Evolutionary conservation across 2,888 invertebrate genomes (phyloP), one percentile per base, ranked within the genome.

Genomic region (Eupithecia abbreviata): DNA sequence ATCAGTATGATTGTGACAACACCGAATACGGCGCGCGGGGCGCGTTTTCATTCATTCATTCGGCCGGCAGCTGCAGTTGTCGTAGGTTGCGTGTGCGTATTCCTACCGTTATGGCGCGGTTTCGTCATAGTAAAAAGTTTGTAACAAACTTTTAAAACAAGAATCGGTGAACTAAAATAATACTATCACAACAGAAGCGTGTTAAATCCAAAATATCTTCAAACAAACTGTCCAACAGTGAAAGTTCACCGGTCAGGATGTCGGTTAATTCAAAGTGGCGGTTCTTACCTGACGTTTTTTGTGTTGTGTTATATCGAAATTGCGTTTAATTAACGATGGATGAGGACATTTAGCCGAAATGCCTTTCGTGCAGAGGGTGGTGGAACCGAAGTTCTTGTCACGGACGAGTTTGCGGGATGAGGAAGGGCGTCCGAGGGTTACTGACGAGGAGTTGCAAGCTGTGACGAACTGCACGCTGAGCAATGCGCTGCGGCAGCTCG

Each of bases 401-500:
- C 96, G 97, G 88, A 95, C 96, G 80, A 95, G 95, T 87, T 94
- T 96, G 86, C 95, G 95, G 84, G 96, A 96, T 85, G 96, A 94
- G 79, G 93, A 95, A 84, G 96, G 96, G 78, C 93, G 92, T 82
- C 95, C 96, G 75, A 94, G 90, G 85, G 95, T 97, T 72, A 94
- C 95, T 73, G 97, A 97, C 84, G 96, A 97, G 86, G 98, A 98
- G 94, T 96, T 98, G 89, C 97, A 98, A 89, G 97, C 98, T 80
- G 97, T 98, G 85, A 97, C 97, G 85, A 98, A 98, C 93, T 97
- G 97, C 87, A 98, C 98, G 81, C 95, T 98, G 83, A 97, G 97
- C 92, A 97, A 97, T 91, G 97, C 98, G 78, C 95, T 98, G 80
- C 96, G 97, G 81, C 98, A 98, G 92, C 96, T 98, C 89, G 98